Base-by-base conservation (phyloP, 2,888 invertebrate species). In the Melieria picta region DNA sequence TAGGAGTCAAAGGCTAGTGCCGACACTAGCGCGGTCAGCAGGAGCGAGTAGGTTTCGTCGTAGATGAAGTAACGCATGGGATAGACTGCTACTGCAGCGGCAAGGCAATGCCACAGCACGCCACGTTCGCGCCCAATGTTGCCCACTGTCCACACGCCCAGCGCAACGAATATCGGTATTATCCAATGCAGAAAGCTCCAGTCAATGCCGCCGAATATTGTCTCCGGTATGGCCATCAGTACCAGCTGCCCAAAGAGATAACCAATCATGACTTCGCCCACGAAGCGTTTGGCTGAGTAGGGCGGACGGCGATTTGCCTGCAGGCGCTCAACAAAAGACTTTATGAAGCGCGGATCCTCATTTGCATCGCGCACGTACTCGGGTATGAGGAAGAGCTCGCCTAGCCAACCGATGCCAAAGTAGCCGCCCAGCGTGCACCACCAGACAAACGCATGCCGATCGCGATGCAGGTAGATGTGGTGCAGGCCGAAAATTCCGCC, bases 401-500 rank as follows among this genome's bases (percentile, higher is more conserved):
- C 89, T 1, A 98, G 79, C 94, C 96, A 97, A 7, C 97, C 97
- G 13, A 94, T 81, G 0, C 95, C 94, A 79, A 91, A 89, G 82
- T 94, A 95, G 4, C 97, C 97, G 43, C 87, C 97, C 16, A 95
- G 87, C 0, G 96, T 95, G 72, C 92, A 92, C 91, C 94, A 94
- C 91, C 94, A 96, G 0, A 97, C 89, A 83, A 98, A 94, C 0
- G 95, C 98, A 80, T 98, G 98, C 42, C 92, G 89, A 86, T 97
- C 96, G 71, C 98, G 89, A 68, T 92, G 90, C 75, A 98, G 88
- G 87, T 98, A 98, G 81, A 98, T 91, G 84, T 97, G 96, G 87
- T 98, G 98, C 5, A 94, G 87, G 0, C 98, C 98, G 78, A 95
- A 92, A 79, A 94, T 87, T 5, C 98, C 98, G 16, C 96, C 95